Conservation (phyloP, 1,140 invertebrate species). For the Eriosoma lanigerum region DNA sequence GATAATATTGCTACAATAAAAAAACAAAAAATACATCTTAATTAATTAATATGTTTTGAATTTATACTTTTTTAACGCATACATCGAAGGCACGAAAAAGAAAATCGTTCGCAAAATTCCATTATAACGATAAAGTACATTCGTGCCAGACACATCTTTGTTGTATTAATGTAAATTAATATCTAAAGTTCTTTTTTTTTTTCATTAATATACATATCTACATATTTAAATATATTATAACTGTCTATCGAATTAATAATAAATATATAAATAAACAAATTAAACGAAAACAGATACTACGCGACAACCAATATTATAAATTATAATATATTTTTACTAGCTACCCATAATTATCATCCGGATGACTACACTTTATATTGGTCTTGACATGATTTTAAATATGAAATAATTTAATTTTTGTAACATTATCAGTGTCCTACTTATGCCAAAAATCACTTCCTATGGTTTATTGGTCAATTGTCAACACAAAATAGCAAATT, state of each 20-base stretch:
- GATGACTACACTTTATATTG: too few relatives aligned
- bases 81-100: slow-evolving; percentile 95
- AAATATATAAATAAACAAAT: background rate
- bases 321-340: too few relatives aligned
- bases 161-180: background rate
- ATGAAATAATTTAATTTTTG: too few relatives aligned
- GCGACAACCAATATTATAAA: background rate
- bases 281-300: background rate
- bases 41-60: background rate
- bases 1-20: slow-evolving; percentile 73
- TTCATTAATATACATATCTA: too few relatives aligned
- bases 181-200: too few relatives aligned
- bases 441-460: too few relatives aligned
- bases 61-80: slow-evolving; percentile 52
- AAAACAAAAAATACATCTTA: slow-evolving; percentile 52
- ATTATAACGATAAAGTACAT: slow-evolving; percentile 91
- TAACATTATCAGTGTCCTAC: too few relatives aligned
- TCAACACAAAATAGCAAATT: too few relatives aligned
- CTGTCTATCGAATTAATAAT: background rate
- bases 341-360: too few relatives aligned
- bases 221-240: too few relatives aligned
- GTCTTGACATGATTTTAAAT: too few relatives aligned
- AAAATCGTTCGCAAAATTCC: slow-evolving; percentile 96
- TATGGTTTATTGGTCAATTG: too few relatives aligned
- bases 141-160: slow-evolving; percentile 71